These are phyloP conservation scores for Thinocorus orbignyianus DNA, from an alignment of 2,113 vertebrate genomes.

Conservation along the genomic window DNA sequence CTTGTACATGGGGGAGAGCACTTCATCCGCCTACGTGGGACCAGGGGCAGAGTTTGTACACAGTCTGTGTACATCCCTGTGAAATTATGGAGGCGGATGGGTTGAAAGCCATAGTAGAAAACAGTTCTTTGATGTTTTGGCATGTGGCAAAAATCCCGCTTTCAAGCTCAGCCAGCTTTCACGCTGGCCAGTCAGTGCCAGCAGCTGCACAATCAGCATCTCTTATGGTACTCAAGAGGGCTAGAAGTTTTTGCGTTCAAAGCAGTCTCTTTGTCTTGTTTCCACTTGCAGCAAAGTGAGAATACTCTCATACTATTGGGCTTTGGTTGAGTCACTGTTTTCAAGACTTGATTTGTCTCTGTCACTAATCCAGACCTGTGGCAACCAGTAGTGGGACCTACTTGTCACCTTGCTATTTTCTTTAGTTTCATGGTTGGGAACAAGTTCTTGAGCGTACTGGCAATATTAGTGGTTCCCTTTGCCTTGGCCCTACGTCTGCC, in stretches of 20 bases:
- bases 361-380: background rate
- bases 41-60: background rate
- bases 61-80: background rate
- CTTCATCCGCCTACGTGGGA: background rate
- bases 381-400: background rate
- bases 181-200: background rate
- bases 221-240: background rate
- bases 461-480: background rate
- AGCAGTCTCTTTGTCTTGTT: background rate
- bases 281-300: background rate
- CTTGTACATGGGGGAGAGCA: background rate
- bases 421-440: background rate
- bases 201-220: background rate
- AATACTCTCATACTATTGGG: background rate
- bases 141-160: background rate
- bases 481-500: background rate
- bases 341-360: background rate
- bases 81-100: background rate
- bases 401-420: background rate
- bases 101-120: background rate
- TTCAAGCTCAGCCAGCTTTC: background rate
- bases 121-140: background rate
- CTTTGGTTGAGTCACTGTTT: background rate
- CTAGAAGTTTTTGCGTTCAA: background rate
- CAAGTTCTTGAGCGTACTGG: background rate